Evolutionary conservation across 2,888 invertebrate genomes (phyloP), one percentile per base, ranked within the genome.

Genomic region (Zhuqinia jingwanae): DNA sequence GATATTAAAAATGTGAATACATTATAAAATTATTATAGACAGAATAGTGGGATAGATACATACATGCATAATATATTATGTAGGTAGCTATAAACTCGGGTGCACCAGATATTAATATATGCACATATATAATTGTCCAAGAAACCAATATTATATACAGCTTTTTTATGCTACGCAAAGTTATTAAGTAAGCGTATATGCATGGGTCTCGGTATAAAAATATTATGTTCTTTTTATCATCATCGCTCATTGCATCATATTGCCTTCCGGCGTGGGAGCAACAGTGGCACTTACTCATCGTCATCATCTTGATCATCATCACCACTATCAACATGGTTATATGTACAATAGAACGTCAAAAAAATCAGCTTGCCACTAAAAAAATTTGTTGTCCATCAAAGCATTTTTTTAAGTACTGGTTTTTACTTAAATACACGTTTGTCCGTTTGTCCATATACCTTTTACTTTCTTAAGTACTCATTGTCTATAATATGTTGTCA

Each of bases 261-360:
- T 84, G 84, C 84, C 84, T 84, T 84, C 77, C 78, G 78, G 84
- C 84, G 84, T 84, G 84, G 84, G 78, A 84, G 84, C 84, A 75
- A 70, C 84, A 84, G 84, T 84, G 77, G 84, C 84, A 84, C 70
- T 84, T 78, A 78, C 84, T 84, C 84, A 84, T 84, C 84, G 77
- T 78, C 84, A 68, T 84, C 77, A 68, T 53, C 70, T 3, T 8
- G 36, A 84, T 84, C 84, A 68, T 78, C 84, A 77, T 78, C 77
- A 68, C 36, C 58, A 70, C 50, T 36, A 53, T 25, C 15, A 56
- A 63, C 65, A 77, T 53, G 45, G 42, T 53, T 68, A 2, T 50
- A 2, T n/a, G n/a, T n/a, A n/a, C n/a, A n/a, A n/a, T n/a, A n/a
- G 65, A 56, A 36, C 78, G 56, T 77, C 77, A 78, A 77, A 77